Evolutionary conservation across 2,797 vertebrate species (phyloP).

Genomic region (Acanthurus tractus): DNA sequence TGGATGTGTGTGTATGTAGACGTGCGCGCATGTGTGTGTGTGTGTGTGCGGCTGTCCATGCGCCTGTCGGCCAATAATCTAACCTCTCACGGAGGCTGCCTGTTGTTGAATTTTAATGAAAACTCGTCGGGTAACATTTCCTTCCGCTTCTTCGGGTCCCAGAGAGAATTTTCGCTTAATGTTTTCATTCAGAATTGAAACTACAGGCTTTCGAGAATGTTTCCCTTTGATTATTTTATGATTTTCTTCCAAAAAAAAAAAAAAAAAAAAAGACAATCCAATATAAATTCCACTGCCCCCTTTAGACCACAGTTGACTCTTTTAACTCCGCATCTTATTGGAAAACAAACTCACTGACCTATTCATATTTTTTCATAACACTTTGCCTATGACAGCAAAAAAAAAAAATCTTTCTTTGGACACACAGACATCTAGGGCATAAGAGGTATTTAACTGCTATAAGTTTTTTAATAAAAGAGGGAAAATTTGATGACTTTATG

Average conservation of each 20-base stretch:
- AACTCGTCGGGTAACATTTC: slow-evolving; percentile 64
- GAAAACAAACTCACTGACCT: neutral
- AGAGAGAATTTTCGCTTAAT: slow-evolving; percentile 38
- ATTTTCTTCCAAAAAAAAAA: neutral
- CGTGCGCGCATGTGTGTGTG: slow-evolving; percentile 24
- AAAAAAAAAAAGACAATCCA: neutral
- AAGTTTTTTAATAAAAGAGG: slow-evolving; percentile 4
- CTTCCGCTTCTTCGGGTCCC: slow-evolving; percentile 41
- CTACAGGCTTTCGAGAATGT: slow-evolving; percentile 12
- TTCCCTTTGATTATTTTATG: slow-evolving; percentile 1
- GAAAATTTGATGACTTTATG: slow-evolving; percentile 15
- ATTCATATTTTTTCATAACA: too few species aligned
- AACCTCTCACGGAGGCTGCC: slow-evolving; percentile 78
- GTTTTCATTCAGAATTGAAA: slow-evolving; percentile 42
- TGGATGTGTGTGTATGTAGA: slow-evolving; percentile 9
- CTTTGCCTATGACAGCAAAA: neutral
- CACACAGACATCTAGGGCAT: neutral
- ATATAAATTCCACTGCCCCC: neutral
- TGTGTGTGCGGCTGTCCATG: slow-evolving; percentile 33
- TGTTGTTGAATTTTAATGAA: slow-evolving; percentile 80
- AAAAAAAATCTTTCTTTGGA: too few species aligned
- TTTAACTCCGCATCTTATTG: neutral
- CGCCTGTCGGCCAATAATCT: slow-evolving; percentile 77
- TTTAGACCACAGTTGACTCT: neutral
- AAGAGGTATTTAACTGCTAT: neutral